These are phyloP conservation scores for Ictalurus furcatus DNA, from an alignment of 2,113 vertebrate species.

Conservation along the genomic window DNA sequence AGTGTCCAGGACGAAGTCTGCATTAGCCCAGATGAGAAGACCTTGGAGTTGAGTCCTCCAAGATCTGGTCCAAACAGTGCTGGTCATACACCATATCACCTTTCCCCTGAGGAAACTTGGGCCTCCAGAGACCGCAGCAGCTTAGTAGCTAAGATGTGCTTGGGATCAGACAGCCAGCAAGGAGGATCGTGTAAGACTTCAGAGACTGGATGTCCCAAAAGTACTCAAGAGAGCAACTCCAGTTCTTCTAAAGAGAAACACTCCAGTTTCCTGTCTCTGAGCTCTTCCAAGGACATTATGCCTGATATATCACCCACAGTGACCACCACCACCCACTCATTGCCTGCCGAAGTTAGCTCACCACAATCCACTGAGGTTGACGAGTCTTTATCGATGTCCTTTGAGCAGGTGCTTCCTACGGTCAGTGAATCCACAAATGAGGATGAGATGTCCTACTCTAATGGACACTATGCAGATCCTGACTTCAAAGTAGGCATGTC, in stretches of 20 bases:
- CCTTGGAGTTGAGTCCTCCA: constrained; percentile 72
- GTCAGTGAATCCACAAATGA: constrained; percentile 70
- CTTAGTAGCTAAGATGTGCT: constrained; percentile 53
- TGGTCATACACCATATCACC: constrained; percentile 72
- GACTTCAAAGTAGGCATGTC: constrained; percentile 70
- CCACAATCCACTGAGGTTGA: constrained; percentile 86
- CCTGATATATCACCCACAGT: constrained; percentile 75
- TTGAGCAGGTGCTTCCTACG: constrained; percentile 80
- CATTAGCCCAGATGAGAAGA: constrained; percentile 74
- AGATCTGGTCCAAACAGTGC: constrained; percentile 63
- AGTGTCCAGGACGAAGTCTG: constrained; percentile 66
- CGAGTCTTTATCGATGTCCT: constrained; percentile 83
- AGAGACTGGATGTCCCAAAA: constrained; percentile 49
- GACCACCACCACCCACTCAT: constrained; percentile 76
- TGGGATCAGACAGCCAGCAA: constrained; percentile 54
- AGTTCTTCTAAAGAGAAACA: constrained; percentile 68
- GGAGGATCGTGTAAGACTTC: constrained; percentile 57
- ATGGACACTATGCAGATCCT: constrained; percentile 59
- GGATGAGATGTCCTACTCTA: constrained; percentile 45
- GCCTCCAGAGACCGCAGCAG: constrained; percentile 58
- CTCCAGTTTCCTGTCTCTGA: constrained; percentile 73
- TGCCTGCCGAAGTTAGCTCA: constrained; percentile 83
- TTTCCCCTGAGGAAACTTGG: constrained; percentile 64
- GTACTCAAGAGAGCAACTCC: constrained; percentile 60
- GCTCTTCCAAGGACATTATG: constrained; percentile 74